These are phyloP conservation scores for Latheticus oryzae DNA, from an alignment of 2,888 invertebrate genomes.

Conservation along the genomic window DNA sequence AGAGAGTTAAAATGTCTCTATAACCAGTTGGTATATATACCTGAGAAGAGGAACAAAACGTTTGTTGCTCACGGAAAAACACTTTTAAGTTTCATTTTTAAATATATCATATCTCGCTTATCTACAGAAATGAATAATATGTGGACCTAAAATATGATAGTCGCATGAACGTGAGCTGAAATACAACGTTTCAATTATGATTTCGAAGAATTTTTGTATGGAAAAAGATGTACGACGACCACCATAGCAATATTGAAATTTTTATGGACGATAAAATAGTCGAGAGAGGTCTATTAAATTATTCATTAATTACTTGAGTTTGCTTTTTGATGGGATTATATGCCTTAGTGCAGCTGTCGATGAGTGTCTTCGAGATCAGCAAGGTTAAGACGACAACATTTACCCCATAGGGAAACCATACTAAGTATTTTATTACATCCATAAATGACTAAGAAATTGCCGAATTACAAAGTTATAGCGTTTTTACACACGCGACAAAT, in stretches of 20 bases:
- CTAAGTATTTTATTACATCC: slow-evolving; percentile 51
- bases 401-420: slow-evolving; percentile 47
- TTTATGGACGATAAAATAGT: slow-evolving; percentile 39
- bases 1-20: slow-evolving; percentile 26
- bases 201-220: slow-evolving; percentile 35
- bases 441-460: slow-evolving; percentile 49
- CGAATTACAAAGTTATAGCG: slow-evolving; percentile 50
- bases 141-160: slow-evolving; percentile 42
- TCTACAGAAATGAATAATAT: slow-evolving; percentile 41
- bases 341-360: slow-evolving; percentile 27
- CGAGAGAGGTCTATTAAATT: slow-evolving; percentile 36
- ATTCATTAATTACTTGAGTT: slow-evolving; percentile 39
- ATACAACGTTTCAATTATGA: slow-evolving; percentile 40
- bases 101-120: slow-evolving; percentile 37
- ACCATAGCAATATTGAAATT: slow-evolving; percentile 36
- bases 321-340: slow-evolving; percentile 28
- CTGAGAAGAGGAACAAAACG: slow-evolving; percentile 2
- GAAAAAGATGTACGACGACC: slow-evolving; percentile 30
- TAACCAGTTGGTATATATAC: no score
- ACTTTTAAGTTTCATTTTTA: slow-evolving; percentile 39
- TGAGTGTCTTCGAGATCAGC: slow-evolving; percentile 5
- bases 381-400: slow-evolving; percentile 15
- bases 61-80: slow-evolving; percentile 33
- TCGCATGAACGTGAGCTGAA: slow-evolving; percentile 37
- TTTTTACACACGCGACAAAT: slow-evolving; percentile 44